A percentile compares a stretch with the other conserved stretches of the same genome.
Conservation (phyloP, 2,113 vertebrate species). For the Podiceps cristatus region DNA sequence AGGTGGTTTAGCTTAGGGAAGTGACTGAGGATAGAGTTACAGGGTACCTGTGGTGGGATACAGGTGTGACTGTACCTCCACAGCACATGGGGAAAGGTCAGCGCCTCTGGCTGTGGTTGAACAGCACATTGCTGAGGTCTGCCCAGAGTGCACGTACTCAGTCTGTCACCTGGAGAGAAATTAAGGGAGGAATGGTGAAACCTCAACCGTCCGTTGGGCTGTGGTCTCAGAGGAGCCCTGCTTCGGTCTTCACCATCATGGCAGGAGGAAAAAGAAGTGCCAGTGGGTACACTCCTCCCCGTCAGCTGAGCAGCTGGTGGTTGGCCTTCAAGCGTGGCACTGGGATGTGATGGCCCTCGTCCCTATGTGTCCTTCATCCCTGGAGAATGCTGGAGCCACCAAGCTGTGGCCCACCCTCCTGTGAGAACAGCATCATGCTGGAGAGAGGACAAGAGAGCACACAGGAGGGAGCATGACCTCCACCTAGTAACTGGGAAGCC, state of each 20-base stretch:
- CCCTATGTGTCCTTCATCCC: background rate
- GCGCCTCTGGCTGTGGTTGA: background rate
- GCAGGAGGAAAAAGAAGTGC: background rate
- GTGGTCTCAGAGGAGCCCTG: background rate
- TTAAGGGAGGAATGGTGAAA: background rate
- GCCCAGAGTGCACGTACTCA: background rate
- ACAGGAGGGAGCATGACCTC: background rate
- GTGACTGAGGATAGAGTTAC: background rate
- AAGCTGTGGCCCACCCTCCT: background rate
- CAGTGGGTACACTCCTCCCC: background rate
- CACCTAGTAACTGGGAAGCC: background rate
- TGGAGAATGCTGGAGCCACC: background rate
- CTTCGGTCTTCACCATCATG: accelerated
- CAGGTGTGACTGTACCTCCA: background rate
- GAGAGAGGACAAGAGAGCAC: background rate
- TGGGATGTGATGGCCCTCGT: background rate
- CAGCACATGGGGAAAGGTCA: accelerated
- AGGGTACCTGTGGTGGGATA: background rate
- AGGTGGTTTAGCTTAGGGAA: background rate
- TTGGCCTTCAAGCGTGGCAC: background rate
- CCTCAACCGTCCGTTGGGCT: background rate
- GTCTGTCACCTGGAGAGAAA: background rate
- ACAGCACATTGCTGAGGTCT: background rate
- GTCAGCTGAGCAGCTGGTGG: background rate
- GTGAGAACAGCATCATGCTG: background rate